Conservation (phyloP, 2,888 invertebrate genomes). For the Monopis laevigella region DNA sequence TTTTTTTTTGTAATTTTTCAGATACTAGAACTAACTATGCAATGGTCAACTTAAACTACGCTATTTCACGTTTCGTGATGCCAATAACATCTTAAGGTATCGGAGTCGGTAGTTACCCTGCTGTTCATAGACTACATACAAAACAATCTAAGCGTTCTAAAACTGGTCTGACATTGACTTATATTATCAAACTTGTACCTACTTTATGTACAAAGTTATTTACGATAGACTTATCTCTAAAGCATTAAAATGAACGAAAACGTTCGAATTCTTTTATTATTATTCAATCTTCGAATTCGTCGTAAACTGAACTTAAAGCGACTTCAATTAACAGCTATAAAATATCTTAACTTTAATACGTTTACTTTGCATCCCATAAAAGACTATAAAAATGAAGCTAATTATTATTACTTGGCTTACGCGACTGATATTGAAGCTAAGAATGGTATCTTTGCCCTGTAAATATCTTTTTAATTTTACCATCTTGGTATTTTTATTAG, state of each 20-base stretch:
- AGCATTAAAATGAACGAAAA: constrained; percentile 6
- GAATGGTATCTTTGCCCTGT: too few relatives aligned
- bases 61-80: too few relatives aligned
- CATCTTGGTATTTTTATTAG: too few relatives aligned
- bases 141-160: constrained; percentile 6
- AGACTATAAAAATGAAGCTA: constrained; percentile 21
- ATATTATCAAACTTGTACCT: constrained; percentile 6
- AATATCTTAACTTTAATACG: constrained; percentile 22
- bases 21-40: too few relatives aligned
- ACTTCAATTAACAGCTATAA: constrained; percentile 24
- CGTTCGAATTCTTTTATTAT: constrained; percentile 5
- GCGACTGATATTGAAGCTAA: too few relatives aligned
- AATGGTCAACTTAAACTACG: too few relatives aligned
- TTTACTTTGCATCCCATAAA: constrained; percentile 20
- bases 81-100: too few relatives aligned
- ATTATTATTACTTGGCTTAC: constrained; percentile 11
- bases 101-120: too few relatives aligned
- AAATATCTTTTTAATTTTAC: too few relatives aligned
- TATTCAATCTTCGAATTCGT: constrained; percentile 6
- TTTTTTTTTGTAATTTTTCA: too few relatives aligned
- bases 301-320: constrained; percentile 12
- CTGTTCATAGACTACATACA: too few relatives aligned
- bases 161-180: constrained; percentile 1
- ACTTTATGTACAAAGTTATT: constrained; percentile 4
- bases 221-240: constrained; percentile 4